A percentile compares a stretch with the other conserved stretches of the same genome.
phyloP scores from a whole-genome alignment of 2,113 vertebrate species.

The Aythya baeri region DNA sequence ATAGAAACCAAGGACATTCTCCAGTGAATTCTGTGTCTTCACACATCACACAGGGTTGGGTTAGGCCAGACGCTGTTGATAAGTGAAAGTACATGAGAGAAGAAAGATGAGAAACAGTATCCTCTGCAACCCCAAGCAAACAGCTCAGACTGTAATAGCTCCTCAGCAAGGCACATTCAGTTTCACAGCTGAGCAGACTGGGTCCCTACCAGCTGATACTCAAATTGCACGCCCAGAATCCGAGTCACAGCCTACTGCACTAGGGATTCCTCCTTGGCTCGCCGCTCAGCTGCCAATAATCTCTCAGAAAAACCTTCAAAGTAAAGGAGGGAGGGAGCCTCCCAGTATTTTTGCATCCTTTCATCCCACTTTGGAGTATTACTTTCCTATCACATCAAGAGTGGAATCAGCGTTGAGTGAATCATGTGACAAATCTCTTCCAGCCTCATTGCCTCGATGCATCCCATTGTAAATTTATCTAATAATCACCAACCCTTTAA shows the following conservation, averaged over 20 bases:
- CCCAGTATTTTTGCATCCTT: background rate
- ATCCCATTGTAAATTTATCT: background rate
- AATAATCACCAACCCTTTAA: background rate
- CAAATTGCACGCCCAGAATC: background rate
- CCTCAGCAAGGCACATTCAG: background rate
- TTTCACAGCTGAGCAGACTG: background rate
- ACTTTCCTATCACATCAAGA: background rate
- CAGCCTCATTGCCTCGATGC: background rate
- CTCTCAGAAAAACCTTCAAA: background rate
- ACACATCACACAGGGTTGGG: background rate
- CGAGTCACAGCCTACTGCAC: background rate
- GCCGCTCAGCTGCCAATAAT: background rate
- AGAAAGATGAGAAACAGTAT: background rate
- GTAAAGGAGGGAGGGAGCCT: background rate
- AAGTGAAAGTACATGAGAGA: background rate
- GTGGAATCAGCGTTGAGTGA: background rate
- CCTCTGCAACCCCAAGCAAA: background rate
- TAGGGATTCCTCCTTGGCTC: background rate
- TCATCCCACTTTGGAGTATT: background rate
- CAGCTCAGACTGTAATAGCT: background rate
- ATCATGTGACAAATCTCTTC: background rate
- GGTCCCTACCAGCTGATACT: background rate
- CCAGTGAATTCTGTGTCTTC: background rate
- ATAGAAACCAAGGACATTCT: background rate
- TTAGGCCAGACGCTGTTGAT: background rate